A percentile compares a stretch with the other conserved stretches of the same genome.
These are phyloP conservation scores for Torymus aiolomorphi DNA, from an alignment of 2,888 invertebrate genomes.

Conservation along the genomic window DNA sequence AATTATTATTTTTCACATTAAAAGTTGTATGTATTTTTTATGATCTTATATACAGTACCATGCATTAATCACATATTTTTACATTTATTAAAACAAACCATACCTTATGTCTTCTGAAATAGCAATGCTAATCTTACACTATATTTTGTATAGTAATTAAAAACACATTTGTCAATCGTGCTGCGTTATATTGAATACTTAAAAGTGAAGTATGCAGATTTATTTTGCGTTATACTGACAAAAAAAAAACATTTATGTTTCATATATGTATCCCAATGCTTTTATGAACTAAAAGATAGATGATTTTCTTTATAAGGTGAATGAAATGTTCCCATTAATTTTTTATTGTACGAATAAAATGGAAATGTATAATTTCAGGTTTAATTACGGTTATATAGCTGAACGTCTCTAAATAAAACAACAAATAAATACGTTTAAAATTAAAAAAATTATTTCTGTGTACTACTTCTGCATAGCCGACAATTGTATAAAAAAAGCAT, in stretches of 20 bases:
- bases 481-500: too few species aligned
- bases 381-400: too few species aligned
- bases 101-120: slow-evolving; percentile 48
- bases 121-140: slow-evolving; percentile 44
- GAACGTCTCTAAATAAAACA: too few species aligned
- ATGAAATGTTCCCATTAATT: background rate
- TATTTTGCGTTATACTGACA: slow-evolving; percentile 29
- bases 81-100: slow-evolving; percentile 42
- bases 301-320: background rate
- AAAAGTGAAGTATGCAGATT: slow-evolving; percentile 18
- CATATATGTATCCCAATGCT: background rate
- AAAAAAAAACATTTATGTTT: slow-evolving; percentile 20
- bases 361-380: too few species aligned
- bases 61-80: slow-evolving; percentile 22
- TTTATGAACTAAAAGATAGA: slow-evolving; percentile 8
- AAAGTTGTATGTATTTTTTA: slow-evolving; percentile 12
- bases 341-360: background rate
- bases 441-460: too few species aligned
- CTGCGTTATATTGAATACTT: slow-evolving; percentile 38
- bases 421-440: too few species aligned
- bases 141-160: slow-evolving; percentile 44
- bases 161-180: slow-evolving; percentile 42
- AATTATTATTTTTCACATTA: slow-evolving; percentile 14
- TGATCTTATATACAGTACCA: slow-evolving; percentile 15
- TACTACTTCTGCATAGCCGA: too few species aligned